phyloP scores from a whole-genome alignment of 2,797 vertebrate species.

The Anguilla anguilla region DNA sequence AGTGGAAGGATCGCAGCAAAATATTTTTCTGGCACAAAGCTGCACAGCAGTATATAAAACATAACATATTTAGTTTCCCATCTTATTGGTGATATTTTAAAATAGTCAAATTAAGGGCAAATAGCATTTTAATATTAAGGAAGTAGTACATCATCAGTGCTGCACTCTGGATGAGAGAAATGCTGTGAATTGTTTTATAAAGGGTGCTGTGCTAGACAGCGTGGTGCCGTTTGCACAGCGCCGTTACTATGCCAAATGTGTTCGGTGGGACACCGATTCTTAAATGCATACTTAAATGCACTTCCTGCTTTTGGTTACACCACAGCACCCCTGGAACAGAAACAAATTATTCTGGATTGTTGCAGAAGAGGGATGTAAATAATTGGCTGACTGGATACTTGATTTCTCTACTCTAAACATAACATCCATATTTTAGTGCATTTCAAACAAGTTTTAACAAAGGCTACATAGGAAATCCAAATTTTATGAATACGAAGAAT shows the following conservation, averaged over 20 bases:
- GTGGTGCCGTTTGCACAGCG: not conserved
- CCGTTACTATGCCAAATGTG: not conserved
- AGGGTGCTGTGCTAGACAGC: not conserved
- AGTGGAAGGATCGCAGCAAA: not conserved
- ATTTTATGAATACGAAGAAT: too few relatives aligned
- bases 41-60: slow-evolving; percentile 62
- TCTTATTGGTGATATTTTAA: slow-evolving; percentile 30
- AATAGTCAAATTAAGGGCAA: slow-evolving; percentile 25
- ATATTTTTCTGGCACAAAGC: slow-evolving; percentile 32
- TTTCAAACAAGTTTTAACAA: not conserved
- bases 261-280: not conserved
- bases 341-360: not conserved
- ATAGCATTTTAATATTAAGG: slow-evolving; percentile 41
- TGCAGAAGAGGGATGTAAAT: slow-evolving; percentile 2
- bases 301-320: not conserved
- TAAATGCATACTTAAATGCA: not conserved
- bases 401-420: not conserved
- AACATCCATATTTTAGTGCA: not conserved
- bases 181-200: not conserved
- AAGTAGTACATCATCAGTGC: not conserved
- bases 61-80: not conserved
- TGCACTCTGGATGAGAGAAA: not conserved
- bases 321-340: not conserved
- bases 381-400: not conserved
- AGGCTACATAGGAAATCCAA: not conserved